Conservation (phyloP, 2,888 invertebrate genomes). For the Notodonta dromedarius region DNA sequence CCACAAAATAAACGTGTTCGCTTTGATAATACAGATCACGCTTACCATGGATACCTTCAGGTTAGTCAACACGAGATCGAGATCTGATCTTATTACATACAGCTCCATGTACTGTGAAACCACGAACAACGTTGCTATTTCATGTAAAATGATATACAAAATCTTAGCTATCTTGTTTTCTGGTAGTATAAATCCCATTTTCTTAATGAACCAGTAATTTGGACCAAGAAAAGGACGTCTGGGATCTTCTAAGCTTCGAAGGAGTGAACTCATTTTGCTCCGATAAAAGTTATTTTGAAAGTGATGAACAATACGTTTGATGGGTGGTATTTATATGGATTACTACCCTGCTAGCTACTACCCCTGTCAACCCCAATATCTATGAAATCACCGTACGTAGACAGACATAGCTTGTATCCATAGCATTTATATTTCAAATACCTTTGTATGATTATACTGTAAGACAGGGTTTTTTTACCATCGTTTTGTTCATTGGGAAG, state of each 20-base stretch:
- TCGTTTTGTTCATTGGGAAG: constrained; percentile 20
- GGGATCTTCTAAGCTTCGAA: constrained; percentile 56
- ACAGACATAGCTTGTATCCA: background rate
- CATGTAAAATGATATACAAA: constrained; percentile 53
- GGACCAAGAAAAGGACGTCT: constrained; percentile 61
- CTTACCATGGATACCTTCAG: constrained; percentile 72
- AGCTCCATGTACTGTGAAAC: constrained; percentile 66
- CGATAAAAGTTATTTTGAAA: constrained; percentile 17
- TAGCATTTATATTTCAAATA: constrained; percentile 17
- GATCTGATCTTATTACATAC: constrained; percentile 60
- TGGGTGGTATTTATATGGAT: constrained; percentile 37
- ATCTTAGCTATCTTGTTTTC: constrained; percentile 43
- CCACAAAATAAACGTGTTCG: constrained; percentile 62
- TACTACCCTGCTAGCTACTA: constrained; percentile 24
- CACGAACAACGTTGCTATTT: constrained; percentile 59
- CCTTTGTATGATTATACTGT: constrained; percentile 12
- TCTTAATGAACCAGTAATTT: constrained; percentile 64
- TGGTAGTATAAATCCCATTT: constrained; percentile 60
- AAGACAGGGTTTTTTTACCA: constrained; percentile 23
- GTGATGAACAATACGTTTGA: constrained; percentile 17
- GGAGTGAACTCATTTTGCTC: constrained; percentile 41
- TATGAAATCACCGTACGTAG: constrained; percentile 30
- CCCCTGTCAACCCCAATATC: constrained; percentile 23
- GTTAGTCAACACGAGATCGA: constrained; percentile 66
- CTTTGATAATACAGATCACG: constrained; percentile 64